Conservation (phyloP, 2,113 vertebrate genomes). For the Hemichromis elongatus region DNA sequence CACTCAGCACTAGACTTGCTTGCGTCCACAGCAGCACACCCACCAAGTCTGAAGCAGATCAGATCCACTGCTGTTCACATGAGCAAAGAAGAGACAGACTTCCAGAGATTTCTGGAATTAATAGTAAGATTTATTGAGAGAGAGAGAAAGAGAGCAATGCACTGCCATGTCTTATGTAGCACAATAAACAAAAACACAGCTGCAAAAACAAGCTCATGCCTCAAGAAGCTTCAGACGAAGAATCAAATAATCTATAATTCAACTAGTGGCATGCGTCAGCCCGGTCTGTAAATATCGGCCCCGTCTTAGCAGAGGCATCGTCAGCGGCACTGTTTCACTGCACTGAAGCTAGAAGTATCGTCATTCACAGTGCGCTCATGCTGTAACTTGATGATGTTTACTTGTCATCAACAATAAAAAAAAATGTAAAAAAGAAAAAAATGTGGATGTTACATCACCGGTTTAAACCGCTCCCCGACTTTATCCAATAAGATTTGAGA, state of each 20-base stretch:
- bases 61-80: neutral
- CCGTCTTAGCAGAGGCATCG: neutral
- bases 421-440: neutral
- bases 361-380: neutral
- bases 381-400: neutral
- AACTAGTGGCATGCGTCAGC: slow-evolving; percentile 19
- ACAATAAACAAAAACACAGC: slow-evolving; percentile 7
- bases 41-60: neutral
- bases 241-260: neutral
- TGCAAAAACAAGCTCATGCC: slow-evolving; percentile 14
- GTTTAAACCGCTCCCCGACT: neutral
- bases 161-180: neutral
- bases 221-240: slow-evolving; percentile 23
- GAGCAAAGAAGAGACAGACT: neutral
- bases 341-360: neutral
- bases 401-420: neutral
- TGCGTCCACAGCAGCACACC: neutral
- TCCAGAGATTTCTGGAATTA: neutral
- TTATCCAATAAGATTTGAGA: neutral
- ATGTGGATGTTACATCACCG: neutral
- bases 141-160: neutral
- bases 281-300: neutral
- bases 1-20: neutral
- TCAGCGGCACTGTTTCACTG: neutral
- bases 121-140: slow-evolving; percentile 35